These are phyloP conservation scores for Beris chalybata DNA, from an alignment of 2,888 invertebrate species.

Conservation along the genomic window DNA sequence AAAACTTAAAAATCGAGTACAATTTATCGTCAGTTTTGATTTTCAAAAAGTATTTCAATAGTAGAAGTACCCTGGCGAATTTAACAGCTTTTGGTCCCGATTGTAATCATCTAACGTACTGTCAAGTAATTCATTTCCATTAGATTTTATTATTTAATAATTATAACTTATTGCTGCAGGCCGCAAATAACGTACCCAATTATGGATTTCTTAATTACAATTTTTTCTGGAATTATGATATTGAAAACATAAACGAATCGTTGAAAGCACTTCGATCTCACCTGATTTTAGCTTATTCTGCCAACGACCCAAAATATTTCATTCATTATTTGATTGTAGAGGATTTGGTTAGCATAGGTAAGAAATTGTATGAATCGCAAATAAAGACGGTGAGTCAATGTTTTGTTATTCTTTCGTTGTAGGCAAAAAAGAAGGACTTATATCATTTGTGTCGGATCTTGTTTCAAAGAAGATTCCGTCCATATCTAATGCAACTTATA, in stretches of 20 bases:
- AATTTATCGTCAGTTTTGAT: constrained; percentile 52
- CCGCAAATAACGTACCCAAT: constrained; percentile 52
- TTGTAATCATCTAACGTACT: constrained; percentile 51
- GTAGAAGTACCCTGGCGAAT: constrained; percentile 47
- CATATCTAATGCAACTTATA: constrained; percentile 50
- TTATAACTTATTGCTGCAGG: constrained; percentile 34
- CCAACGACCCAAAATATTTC: constrained; percentile 64
- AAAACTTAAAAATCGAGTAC: constrained; percentile 47
- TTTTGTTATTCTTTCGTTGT: background rate
- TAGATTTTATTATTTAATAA: background rate
- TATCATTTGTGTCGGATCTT: constrained; percentile 47
- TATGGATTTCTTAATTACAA: constrained; percentile 49
- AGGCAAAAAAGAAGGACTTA: constrained; percentile 11
- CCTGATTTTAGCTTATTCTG: constrained; percentile 64
- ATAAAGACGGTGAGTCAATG: constrained; percentile 35
- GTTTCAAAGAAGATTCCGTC: constrained; percentile 48
- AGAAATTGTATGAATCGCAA: constrained; percentile 26
- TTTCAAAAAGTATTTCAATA: constrained; percentile 48
- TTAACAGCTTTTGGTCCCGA: constrained; percentile 55
- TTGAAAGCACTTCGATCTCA: constrained; percentile 64
- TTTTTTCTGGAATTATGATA: constrained; percentile 46
- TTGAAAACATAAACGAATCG: constrained; percentile 47
- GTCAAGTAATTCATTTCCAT: constrained; percentile 45
- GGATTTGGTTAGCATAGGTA: constrained; percentile 29
- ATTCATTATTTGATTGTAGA: constrained; percentile 46